A percentile compares a stretch with the other conserved stretches of the same genome.
phyloP scores from a whole-genome alignment of 2,113 vertebrate species.

The Calyptommatus sinebrachiatus region DNA sequence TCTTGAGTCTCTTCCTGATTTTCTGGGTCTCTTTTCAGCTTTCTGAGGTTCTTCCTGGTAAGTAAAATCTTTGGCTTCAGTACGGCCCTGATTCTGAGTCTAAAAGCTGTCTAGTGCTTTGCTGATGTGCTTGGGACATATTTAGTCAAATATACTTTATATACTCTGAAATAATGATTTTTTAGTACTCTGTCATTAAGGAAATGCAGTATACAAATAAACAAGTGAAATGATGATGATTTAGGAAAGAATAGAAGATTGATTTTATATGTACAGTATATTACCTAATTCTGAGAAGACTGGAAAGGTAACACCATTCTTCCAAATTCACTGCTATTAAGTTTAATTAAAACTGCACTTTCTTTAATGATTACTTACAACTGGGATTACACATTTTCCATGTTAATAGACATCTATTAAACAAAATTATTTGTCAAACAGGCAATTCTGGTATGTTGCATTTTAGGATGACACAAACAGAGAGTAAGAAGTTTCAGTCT shows the following conservation, averaged over 20 bases:
- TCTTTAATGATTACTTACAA: not conserved
- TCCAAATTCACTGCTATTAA: not conserved
- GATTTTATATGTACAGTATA: not conserved
- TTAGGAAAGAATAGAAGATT: not conserved
- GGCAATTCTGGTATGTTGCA: not conserved
- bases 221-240: too few species aligned
- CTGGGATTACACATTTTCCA: not conserved
- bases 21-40: too few species aligned
- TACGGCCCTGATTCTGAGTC: too few species aligned
- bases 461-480: not conserved
- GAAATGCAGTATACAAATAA: too few species aligned
- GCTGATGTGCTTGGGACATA: too few species aligned
- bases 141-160: too few species aligned
- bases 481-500: not conserved
- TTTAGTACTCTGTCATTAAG: too few species aligned
- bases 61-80: too few species aligned
- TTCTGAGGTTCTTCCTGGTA: too few species aligned
- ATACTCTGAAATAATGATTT: too few species aligned
- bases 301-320: not conserved
- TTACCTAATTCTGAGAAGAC: not conserved
- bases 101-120: too few species aligned
- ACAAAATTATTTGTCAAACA: not conserved
- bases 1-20: too few species aligned
- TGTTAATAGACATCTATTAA: not conserved
- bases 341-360: not conserved